Conservation (phyloP, 2,888 invertebrate species). For the Athrips mouffetella region DNA sequence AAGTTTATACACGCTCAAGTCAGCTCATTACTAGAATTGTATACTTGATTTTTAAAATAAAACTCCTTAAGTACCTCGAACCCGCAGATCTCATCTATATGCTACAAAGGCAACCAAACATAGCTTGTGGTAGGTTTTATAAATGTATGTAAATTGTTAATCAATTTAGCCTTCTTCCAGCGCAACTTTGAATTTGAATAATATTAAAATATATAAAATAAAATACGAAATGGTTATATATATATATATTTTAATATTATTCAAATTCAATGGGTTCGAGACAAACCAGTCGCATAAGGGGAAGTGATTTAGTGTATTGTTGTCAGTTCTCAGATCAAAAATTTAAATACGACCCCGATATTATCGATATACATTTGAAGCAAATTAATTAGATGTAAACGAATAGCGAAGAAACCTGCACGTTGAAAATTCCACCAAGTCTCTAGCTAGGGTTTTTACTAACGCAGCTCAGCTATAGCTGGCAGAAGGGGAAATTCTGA, state of each 20-base stretch:
- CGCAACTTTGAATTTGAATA: too few relatives aligned
- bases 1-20: slow-evolving; percentile 35
- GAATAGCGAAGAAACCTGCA: background rate
- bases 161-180: slow-evolving; percentile 13
- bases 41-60: background rate
- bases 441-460: too few relatives aligned
- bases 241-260: slow-evolving; percentile 13
- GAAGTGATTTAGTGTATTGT: slow-evolving; percentile 7
- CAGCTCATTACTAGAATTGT: slow-evolving; percentile 9
- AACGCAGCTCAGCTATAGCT: background rate
- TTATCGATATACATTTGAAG: background rate
- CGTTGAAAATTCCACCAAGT: background rate
- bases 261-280: slow-evolving; percentile 10
- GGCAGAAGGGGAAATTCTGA: slow-evolving; percentile 14
- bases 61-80: background rate
- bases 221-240: too few relatives aligned
- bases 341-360: slow-evolving; percentile 4
- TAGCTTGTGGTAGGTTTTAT: too few relatives aligned
- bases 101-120: background rate
- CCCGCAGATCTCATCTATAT: slow-evolving; percentile 3
- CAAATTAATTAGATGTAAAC: background rate
- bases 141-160: slow-evolving; percentile 13
- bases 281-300: slow-evolving; percentile 11
- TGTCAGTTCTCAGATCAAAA: slow-evolving; percentile 1
- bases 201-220: too few relatives aligned